Base-by-base conservation (phyloP, 2,113 vertebrate species). In the Xiphophorus couchianus region DNA sequence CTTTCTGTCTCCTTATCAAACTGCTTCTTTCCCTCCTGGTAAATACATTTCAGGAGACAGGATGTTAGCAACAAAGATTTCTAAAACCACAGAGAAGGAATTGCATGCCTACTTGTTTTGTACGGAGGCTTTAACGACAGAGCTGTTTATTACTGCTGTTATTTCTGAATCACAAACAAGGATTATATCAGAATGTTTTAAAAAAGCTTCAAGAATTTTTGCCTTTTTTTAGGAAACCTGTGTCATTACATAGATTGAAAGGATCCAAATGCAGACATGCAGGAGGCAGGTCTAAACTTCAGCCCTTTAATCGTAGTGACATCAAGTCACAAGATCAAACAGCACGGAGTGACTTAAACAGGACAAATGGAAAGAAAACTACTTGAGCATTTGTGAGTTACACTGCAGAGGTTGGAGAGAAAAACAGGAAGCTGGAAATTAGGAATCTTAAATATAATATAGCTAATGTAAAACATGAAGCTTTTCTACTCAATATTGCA, bases 1-100 rank as follows among this genome's bases (percentile, higher is more conserved):
- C 97, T 97, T 88, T 99, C 98, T 70, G 97, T 98, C 94, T 99
- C 98, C 81, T 99, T 99, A 94, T 99, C 97, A 95, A 99, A 99
- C 87, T 99, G 98, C 94, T 99, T 99, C 91, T 98, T 99, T 88
- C 95, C 98, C 87, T 99, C 98, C 98, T 99, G 72, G 88, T 84
- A 86, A 31, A 92, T 69, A 89, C 2, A 19, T 1, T 1, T 13
- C 77, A 31, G 9, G n/a, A 62, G 29, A 79, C 71, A 74, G 69
- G 73, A 86, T 37, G 48, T 70, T 35, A 76, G 70, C 11, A 66
- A 76, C 31, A 44, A 68, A 73, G 27, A 17, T 6, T 0, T 61
- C 62, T 70, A 29, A 22, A 66, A 37, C 12, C 12, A 71, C 44
- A 69, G 8, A 69, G 5, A 25, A 9, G 33, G 27, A 5, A 67